These are phyloP conservation scores for Dendropsophus ebraccatus DNA, from an alignment of 2,113 vertebrate genomes.

Conservation along the genomic window DNA sequence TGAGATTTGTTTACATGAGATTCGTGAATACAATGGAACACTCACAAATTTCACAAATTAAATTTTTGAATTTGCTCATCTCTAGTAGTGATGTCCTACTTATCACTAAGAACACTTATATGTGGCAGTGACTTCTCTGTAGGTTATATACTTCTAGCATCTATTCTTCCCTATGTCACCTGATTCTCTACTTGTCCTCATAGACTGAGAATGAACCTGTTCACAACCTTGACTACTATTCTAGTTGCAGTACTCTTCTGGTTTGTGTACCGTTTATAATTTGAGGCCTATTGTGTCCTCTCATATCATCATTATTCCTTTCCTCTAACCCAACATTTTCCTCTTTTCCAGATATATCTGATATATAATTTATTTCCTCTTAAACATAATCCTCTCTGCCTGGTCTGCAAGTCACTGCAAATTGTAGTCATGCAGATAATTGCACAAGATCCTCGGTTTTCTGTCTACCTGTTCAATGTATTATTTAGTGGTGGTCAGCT, in stretches of 20 bases:
- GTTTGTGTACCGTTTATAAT: not conserved
- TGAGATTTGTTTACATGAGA: no score
- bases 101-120: no score
- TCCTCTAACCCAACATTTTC: no score
- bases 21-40: no score
- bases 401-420: not conserved
- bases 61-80: no score
- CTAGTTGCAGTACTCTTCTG: not conserved
- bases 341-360: not conserved
- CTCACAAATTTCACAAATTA: no score
- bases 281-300: not conserved
- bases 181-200: not conserved
- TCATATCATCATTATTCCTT: not conserved
- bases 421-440: slow-evolving; percentile 27
- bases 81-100: no score
- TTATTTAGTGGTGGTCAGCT: slow-evolving; percentile 34
- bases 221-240: not conserved
- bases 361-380: slow-evolving; percentile 32
- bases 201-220: not conserved
- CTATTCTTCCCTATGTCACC: not conserved
- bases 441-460: not conserved
- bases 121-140: no score
- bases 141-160: not conserved
- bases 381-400: slow-evolving; percentile 15
- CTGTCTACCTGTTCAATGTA: slow-evolving; percentile 23